Base-by-base conservation (phyloP, 2,797 vertebrate genomes). In the Schizopygopsis pylzovi region DNA sequence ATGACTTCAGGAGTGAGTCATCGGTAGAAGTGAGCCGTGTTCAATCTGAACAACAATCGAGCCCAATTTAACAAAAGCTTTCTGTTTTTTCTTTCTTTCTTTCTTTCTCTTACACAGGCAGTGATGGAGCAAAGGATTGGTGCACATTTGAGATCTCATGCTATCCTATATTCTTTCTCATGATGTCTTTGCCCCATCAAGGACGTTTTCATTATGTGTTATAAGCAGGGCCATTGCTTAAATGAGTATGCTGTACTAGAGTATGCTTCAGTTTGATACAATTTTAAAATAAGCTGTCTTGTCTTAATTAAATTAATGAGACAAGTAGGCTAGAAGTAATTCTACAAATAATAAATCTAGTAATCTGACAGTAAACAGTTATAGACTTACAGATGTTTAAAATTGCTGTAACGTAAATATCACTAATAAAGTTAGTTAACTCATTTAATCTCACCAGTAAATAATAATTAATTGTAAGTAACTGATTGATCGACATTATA, bases 1-100 rank as follows among this genome's bases (percentile, higher is more conserved):
- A 79, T 67, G 37, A 78, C 63, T 86, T 82, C 33, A 72, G 75
- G 52, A 18, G 61, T 80, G 81, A 88, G 78, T 81, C 85, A 88
- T 52, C 65, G 10, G 9, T 54, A 71, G 28, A 84, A 28, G 13
- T 22, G 45, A 54, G 63, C 18, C 18, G 4, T 70, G 75, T 78
- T 77, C 83, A 84, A 59, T 84, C 63, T 79, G 56, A 54, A 79
- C 75, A 75, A 83, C 82, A 78, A 84, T 43, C 49, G 20, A 56
- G 75, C 63, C 37, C 63, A 78, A 33, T 71, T 82, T 56, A 13
- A 70, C 65, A 56, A 68, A 78, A n/a, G 63, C 75, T 33, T 54
- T 77, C 73, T 56, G 33, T 28, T n/a, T n/a, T n/a, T n/a, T 68
- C 1, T 56, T 39, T 15, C 16, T 41, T 72, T 63, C 61, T 67